Conservation (phyloP, 2,113 vertebrate species). For the Tinamus guttatus region DNA sequence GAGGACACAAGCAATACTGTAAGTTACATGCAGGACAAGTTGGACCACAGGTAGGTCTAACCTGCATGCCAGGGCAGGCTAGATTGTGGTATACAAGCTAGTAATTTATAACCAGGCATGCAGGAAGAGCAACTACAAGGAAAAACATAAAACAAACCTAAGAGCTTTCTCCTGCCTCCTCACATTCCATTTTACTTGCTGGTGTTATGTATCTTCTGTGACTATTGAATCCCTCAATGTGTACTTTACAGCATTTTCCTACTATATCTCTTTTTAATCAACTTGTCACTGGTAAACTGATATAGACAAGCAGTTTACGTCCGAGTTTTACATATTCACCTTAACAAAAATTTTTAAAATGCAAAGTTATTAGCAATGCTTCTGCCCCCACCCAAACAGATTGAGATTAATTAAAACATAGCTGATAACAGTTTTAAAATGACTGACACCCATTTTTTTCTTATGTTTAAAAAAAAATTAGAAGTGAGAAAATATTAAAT, state of each 20-base stretch:
- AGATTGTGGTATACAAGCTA: background rate
- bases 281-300: background rate
- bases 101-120: background rate
- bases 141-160: background rate
- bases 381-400: background rate
- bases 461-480: background rate
- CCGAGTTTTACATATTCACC: background rate
- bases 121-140: background rate
- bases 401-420: background rate
- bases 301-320: background rate
- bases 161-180: background rate
- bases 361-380: background rate
- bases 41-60: background rate
- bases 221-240: background rate
- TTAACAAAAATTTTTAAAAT: background rate
- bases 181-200: background rate
- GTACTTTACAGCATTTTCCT: background rate
- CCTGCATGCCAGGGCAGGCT: background rate
- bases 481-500: background rate
- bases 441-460: background rate
- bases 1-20: background rate
- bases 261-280: background rate
- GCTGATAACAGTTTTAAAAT: background rate
- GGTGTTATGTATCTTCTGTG: accelerated
- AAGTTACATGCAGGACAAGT: accelerated